Evolutionary conservation across 2,797 vertebrate genomes (phyloP).

Genomic region (Loriculus beryllinus): DNA sequence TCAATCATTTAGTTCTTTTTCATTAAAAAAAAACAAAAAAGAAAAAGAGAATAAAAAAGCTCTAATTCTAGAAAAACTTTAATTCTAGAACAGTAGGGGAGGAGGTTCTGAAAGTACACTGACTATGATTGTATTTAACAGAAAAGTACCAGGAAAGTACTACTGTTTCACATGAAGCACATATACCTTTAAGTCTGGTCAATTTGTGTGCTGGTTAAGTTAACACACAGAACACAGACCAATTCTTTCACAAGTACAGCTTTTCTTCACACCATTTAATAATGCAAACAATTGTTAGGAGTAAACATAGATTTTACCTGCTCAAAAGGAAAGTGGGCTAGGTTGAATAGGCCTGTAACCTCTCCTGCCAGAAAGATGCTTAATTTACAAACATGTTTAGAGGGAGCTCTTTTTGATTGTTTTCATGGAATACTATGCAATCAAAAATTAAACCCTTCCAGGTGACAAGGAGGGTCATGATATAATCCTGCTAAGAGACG

Average conservation of each 20-base stretch:
- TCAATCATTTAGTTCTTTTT: background rate
- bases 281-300: background rate
- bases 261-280: background rate
- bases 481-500: background rate
- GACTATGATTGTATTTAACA: background rate
- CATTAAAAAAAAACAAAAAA: background rate
- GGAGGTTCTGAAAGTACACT: background rate
- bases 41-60: background rate
- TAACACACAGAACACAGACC: background rate
- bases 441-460: background rate
- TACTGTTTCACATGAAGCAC: background rate
- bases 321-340: background rate
- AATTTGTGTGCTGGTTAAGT: background rate
- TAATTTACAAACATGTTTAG: background rate
- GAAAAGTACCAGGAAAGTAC: background rate
- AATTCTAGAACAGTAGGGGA: background rate
- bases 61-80: background rate
- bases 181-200: background rate
- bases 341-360: background rate
- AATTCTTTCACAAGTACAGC: background rate
- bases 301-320: background rate
- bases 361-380: background rate
- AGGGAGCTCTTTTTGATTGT: background rate
- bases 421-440: background rate
- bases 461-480: background rate